Evolutionary conservation across 2,113 vertebrate species (phyloP).

Genomic region (Dipodomys spectabilis): DNA sequence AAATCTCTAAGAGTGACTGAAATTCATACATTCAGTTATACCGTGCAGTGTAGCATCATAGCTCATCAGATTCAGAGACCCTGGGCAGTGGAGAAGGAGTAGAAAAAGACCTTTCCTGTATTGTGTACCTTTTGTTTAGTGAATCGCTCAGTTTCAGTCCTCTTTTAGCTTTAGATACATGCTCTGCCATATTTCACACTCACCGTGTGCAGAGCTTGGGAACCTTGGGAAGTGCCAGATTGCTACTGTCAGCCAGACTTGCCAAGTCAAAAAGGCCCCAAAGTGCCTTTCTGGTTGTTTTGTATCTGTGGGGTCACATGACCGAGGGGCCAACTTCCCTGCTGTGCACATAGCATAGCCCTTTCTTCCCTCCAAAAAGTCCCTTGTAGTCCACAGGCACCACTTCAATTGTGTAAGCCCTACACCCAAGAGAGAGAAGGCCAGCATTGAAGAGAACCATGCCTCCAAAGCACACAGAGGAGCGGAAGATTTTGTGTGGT

Average conservation of each 20-base stretch:
- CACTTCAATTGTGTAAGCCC: too few species aligned
- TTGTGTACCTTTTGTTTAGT: conserved; percentile 16
- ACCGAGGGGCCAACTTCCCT: conserved; percentile 61
- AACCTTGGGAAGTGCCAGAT: conserved; percentile 79
- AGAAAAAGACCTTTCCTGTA: not conserved
- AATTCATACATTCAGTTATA: not conserved
- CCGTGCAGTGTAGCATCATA: not conserved
- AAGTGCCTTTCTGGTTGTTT: conserved; percentile 92
- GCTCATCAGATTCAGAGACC: too few species aligned
- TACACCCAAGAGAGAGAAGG: not conserved
- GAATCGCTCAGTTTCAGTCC: conserved; percentile 68
- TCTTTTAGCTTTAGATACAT: conserved; percentile 83
- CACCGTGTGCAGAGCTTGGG: conserved; percentile 72
- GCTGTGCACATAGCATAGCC: conserved; percentile 56
- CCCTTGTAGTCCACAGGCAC: too few species aligned
- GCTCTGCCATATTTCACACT: conserved; percentile 82
- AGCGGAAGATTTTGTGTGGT: conserved; percentile 64
- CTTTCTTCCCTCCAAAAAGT: conserved; percentile 57
- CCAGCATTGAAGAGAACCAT: not conserved
- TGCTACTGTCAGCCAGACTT: conserved; percentile 72
- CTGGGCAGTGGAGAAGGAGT: too few species aligned
- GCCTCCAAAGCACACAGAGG: conserved; percentile 46
- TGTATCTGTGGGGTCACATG: conserved; percentile 42
- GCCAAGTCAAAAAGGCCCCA: conserved; percentile 84
- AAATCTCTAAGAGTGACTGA: conserved; percentile 71